These are phyloP conservation scores for Mycetomoellerius zeteki DNA, from an alignment of 1,140 invertebrate species.

Conservation along the genomic window DNA sequence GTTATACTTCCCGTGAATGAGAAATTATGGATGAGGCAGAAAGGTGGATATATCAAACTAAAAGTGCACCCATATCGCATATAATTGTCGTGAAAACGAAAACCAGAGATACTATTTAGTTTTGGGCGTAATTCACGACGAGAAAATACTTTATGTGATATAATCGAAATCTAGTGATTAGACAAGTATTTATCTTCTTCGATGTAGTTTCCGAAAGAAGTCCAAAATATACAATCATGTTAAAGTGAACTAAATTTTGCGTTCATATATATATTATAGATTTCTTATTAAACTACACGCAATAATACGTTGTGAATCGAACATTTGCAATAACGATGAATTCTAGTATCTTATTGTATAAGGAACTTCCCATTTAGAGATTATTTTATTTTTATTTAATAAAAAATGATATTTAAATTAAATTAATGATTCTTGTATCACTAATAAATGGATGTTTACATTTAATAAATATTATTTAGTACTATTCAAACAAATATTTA, in stretches of 20 bases:
- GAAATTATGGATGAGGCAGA: constrained; percentile 15
- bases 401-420: no score
- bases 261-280: background rate
- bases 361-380: no score
- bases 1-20: constrained; percentile 30
- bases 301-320: no score
- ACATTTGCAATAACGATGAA: no score
- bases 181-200: background rate
- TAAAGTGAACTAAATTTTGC: background rate
- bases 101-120: background rate
- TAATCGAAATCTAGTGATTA: constrained; percentile 7
- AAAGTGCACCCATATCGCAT: background rate
- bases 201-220: background rate
- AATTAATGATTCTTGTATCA: no score
- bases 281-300: background rate
- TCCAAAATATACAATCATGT: background rate
- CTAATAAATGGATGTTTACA: no score
- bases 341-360: no score
- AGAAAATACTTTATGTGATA: background rate
- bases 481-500: no score
- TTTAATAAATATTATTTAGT: no score
- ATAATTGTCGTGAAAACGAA: background rate
- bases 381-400: no score
- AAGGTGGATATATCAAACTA: background rate
- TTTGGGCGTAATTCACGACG: background rate